phyloP scores from a whole-genome alignment of 2,797 vertebrate genomes.

The Thunnus albacares region DNA sequence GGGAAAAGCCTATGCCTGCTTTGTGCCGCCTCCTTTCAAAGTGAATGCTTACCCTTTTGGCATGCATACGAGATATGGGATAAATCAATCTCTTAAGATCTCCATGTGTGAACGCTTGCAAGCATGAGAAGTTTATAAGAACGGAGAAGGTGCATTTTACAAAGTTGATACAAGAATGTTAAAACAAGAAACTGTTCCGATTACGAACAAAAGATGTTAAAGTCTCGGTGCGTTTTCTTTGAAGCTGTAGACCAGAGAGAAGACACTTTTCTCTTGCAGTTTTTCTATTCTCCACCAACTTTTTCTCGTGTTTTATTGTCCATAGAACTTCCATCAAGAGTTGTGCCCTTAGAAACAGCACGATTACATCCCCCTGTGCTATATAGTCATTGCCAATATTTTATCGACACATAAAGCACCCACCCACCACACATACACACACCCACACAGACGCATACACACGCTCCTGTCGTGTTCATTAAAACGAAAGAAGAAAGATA shows the following conservation, averaged over 20 bases:
- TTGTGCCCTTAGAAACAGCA: conserved; percentile 2
- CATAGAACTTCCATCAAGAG: conserved; percentile 11
- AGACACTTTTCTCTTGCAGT: background rate
- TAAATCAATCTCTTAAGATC: conserved; percentile 38
- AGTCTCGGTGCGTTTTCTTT: background rate
- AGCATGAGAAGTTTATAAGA: conserved; percentile 27
- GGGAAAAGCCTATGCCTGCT: conserved; percentile 42
- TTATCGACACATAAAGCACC: conserved; percentile 31
- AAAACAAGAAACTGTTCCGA: conserved; percentile 28
- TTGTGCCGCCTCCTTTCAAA: conserved; percentile 46
- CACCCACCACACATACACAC: conserved; percentile 9
- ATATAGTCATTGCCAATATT: conserved; percentile 18
- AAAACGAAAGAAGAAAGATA: conserved; percentile 40
- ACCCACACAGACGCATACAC: conserved; percentile 4
- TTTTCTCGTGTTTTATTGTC: conserved; percentile 29
- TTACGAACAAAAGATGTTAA: conserved; percentile 18
- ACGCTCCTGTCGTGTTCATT: conserved; percentile 31
- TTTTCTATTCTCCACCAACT: conserved; percentile 32
- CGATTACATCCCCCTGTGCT: background rate
- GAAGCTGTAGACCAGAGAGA: background rate
- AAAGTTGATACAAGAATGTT: conserved; percentile 20
- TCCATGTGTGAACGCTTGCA: conserved; percentile 12
- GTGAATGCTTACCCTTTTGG: conserved; percentile 44
- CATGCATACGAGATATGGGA: conserved; percentile 18
- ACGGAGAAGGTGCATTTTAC: conserved; percentile 20